These are phyloP conservation scores for Myotis vivesi DNA, from an alignment of 2,797 vertebrate genomes.

Conservation along the genomic window DNA sequence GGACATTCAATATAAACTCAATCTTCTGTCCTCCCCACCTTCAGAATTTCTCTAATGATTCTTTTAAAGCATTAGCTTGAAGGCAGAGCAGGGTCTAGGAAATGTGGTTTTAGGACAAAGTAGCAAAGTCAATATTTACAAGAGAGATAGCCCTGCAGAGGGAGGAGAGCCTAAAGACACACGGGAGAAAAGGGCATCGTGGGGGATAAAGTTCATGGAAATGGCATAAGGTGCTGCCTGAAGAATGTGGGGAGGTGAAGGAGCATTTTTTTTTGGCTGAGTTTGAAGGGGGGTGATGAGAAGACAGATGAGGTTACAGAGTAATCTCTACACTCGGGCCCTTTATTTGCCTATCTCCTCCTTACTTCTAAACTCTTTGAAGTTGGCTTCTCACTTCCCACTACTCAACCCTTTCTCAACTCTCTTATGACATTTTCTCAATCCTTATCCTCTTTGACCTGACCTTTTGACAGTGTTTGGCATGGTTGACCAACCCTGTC, in stretches of 20 bases:
- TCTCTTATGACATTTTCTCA: background rate
- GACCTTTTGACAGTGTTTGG: background rate
- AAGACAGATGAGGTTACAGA: background rate
- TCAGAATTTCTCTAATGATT: background rate
- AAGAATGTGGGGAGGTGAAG: background rate
- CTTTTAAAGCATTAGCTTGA: slow-evolving; percentile 13
- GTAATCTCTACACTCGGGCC: background rate
- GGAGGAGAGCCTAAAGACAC: background rate
- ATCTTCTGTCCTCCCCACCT: background rate
- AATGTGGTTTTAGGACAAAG: background rate
- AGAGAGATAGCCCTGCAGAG: background rate
- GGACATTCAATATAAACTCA: background rate
- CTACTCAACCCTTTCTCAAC: background rate
- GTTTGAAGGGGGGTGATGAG: background rate
- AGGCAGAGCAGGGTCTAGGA: background rate
- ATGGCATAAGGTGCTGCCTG: background rate
- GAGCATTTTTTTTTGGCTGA: background rate
- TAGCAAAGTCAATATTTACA: background rate
- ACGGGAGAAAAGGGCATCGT: background rate
- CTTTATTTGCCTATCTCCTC: background rate
- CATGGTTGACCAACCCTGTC: background rate
- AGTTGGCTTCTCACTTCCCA: background rate
- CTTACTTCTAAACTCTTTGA: slow-evolving; percentile 10
- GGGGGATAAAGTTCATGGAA: background rate
- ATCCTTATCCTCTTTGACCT: background rate